These are phyloP conservation scores for Pollenia angustigena DNA, from an alignment of 2,888 invertebrate species.

Conservation along the genomic window DNA sequence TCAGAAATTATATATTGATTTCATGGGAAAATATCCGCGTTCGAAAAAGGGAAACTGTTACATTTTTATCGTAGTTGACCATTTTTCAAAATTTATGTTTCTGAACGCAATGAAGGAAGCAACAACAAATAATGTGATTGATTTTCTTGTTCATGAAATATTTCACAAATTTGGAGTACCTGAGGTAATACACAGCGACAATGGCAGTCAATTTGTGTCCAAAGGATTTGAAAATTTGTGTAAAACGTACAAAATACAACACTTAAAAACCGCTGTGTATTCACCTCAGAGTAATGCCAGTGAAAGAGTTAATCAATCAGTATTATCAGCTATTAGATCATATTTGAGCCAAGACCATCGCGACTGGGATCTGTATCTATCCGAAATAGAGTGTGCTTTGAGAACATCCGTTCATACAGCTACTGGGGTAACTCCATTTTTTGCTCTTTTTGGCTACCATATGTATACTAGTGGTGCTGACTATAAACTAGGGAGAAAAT, in stretches of 20 bases:
- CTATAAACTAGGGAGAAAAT: too few species aligned
- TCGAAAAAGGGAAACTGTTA: too few species aligned
- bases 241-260: too few species aligned
- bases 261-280: not conserved
- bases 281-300: not conserved
- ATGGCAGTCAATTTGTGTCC: not conserved
- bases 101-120: too few species aligned
- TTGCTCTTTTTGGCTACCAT: too few species aligned
- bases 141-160: not conserved
- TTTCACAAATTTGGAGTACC: slow-evolving; percentile 1
- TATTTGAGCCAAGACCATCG: not conserved
- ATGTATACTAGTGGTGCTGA: too few species aligned
- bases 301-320: slow-evolving; percentile 4
- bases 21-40: too few species aligned
- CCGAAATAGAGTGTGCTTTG: not conserved
- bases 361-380: not conserved
- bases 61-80: too few species aligned
- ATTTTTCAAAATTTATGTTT: too few species aligned
- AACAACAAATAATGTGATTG: too few species aligned
- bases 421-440: too few species aligned
- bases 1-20: too few species aligned
- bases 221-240: not conserved
- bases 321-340: not conserved
- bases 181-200: not conserved
- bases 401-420: not conserved